phyloP scores from a whole-genome alignment of 2,888 invertebrate genomes.

The Noctua janthina region DNA sequence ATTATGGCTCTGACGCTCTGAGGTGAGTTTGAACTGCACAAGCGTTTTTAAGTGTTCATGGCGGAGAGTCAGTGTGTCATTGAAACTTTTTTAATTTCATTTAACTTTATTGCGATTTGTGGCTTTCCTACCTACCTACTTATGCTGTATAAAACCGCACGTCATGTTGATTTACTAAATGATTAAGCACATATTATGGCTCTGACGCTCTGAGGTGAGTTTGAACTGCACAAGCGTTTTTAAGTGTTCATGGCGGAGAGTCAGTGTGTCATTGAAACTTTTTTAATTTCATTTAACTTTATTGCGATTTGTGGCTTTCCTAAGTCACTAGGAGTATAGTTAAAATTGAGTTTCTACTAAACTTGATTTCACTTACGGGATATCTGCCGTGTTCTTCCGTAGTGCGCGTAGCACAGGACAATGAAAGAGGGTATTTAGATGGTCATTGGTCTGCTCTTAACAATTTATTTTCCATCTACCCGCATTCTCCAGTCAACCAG shows the following conservation, averaged over 20 bases:
- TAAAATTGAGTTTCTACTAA: background rate
- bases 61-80: background rate
- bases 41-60: background rate
- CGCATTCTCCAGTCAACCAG: too few species aligned
- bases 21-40: background rate
- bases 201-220: background rate
- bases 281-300: background rate
- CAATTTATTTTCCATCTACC: too few species aligned
- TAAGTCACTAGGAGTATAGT: background rate
- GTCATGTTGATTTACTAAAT: slow-evolving; percentile 24
- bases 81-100: background rate
- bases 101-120: background rate
- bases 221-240: background rate
- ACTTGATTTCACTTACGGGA: too few species aligned
- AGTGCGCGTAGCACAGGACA: too few species aligned
- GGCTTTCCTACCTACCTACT: background rate
- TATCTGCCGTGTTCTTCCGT: too few species aligned
- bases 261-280: background rate
- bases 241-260: background rate
- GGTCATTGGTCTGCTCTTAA: too few species aligned
- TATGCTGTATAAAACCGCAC: slow-evolving; percentile 13
- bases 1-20: background rate
- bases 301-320: background rate
- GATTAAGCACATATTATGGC: background rate
- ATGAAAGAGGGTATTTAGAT: too few species aligned